A percentile compares a stretch with the other conserved stretches of the same genome.
Evolutionary conservation across 2,113 vertebrate species (phyloP).

Genomic region (Festucalex cinctus): DNA sequence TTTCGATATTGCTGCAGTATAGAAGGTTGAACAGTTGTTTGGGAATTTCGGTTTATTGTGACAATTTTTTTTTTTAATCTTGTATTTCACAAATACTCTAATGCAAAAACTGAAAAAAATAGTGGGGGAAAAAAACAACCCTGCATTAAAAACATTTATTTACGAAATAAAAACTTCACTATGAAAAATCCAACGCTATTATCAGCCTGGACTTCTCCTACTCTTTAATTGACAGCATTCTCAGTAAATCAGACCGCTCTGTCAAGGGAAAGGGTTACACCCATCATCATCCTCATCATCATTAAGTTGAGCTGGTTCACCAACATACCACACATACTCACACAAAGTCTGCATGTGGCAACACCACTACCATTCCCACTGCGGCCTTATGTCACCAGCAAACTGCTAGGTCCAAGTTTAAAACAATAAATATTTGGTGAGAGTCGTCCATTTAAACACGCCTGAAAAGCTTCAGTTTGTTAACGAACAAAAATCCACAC

Average conservation of each 20-base stretch:
- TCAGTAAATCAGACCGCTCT: slow-evolving; percentile 34
- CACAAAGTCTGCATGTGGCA: slow-evolving; percentile 49
- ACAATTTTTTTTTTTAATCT: too few relatives aligned
- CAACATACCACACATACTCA: slow-evolving; percentile 66
- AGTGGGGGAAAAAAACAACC: too few relatives aligned
- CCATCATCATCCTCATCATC: slow-evolving; percentile 20
- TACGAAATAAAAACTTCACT: too few relatives aligned
- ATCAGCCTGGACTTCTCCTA: too few relatives aligned
- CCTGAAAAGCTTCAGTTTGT: neutral
- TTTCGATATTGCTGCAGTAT: too few relatives aligned
- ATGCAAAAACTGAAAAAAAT: too few relatives aligned
- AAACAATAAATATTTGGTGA: neutral
- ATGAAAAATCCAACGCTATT: too few relatives aligned
- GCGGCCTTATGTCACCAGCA: slow-evolving; percentile 40
- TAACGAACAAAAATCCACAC: neutral
- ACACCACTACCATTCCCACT: slow-evolving; percentile 52
- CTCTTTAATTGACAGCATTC: slow-evolving; percentile 9
- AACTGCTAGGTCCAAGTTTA: neutral
- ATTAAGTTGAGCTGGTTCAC: slow-evolving; percentile 60
- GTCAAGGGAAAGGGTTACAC: slow-evolving; percentile 39
- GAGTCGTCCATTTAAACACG: neutral
- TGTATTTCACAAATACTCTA: too few relatives aligned
- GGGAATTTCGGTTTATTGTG: too few relatives aligned
- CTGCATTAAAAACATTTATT: too few relatives aligned
- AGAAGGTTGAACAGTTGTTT: too few relatives aligned